Base-by-base conservation (phyloP, 2,888 invertebrate genomes). In the Tenthredo amoena region DNA sequence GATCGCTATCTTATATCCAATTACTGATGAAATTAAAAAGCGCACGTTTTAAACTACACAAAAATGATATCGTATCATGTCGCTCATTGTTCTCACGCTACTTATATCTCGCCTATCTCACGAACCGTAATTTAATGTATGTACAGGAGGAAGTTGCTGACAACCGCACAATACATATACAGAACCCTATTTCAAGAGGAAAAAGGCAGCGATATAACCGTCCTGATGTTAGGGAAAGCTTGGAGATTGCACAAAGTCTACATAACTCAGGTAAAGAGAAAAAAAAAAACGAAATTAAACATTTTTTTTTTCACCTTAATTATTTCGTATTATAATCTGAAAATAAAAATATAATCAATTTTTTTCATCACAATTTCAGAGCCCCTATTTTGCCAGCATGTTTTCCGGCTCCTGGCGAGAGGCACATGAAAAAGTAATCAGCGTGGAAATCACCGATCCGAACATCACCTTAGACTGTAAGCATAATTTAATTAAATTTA, bases 191-290 rank as follows among this genome's bases (percentile, higher is more conserved):
- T 96, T 91, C 95, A 96, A 90, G 96, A 97, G 92, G 96, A 97
- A 86, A 95, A 96, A 92, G 96, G 96, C 89, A 96, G 96, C 79
- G 97, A 97, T 92, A 95, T 97, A 71, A 96, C 95, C 43, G 96
- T 97, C 7, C 94, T 95, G 90, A 97, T 97, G 79, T 92, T 97
- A 84, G 96, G 96, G 37, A 95, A 95, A 91, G 95, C 96, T 86
- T 97, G 97, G 96, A 95, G 95, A 89, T 94, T 97, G 68, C 97
- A 97, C 92, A 97, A 96, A 94, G 95, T 97, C 62, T 97, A 97
- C 91, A 94, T 97, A 72, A 96, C 96, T 89, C 97, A 97, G 94
- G 93, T 93, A 18, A 18, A 7, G 0, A 7, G 15, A 34, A n/a
- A n/a, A 55, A 55, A 1, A 55, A 55, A 55, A 47, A 47, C 3